phyloP scores from a whole-genome alignment of 2,113 vertebrate species.

The Xiphophorus couchianus region DNA sequence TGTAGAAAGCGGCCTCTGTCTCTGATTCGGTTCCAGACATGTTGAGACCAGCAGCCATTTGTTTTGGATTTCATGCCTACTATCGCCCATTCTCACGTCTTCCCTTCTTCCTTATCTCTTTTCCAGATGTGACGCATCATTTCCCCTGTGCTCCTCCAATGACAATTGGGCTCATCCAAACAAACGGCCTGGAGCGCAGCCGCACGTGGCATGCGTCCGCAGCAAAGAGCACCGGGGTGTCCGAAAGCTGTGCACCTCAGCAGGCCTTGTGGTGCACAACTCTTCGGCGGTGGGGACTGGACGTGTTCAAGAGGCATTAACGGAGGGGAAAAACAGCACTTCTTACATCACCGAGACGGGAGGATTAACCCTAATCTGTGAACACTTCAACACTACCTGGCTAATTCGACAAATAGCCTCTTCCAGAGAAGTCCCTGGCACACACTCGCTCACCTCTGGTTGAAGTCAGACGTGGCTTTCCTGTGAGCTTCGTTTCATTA shows the following conservation, averaged over 20 bases:
- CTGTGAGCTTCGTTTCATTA: constrained; percentile 60
- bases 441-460: constrained; percentile 4
- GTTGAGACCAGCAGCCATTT: constrained; percentile 14
- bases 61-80: constrained; percentile 19
- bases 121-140: constrained; percentile 62
- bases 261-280: not conserved
- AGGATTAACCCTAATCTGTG: constrained; percentile 72
- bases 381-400: constrained; percentile 67
- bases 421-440: constrained; percentile 4
- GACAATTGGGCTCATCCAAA: constrained; percentile 18
- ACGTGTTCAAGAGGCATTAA: constrained; percentile 31
- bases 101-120: constrained; percentile 64
- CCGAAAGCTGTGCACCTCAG: constrained; percentile 29
- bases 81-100: constrained; percentile 54
- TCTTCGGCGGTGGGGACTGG: constrained; percentile 24
- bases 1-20: constrained; percentile 5
- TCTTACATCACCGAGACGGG: constrained; percentile 62
- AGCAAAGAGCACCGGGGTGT: constrained; percentile 37
- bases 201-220: constrained; percentile 22
- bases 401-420: constrained; percentile 74
- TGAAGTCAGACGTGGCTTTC: constrained; percentile 35
- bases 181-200: not conserved
- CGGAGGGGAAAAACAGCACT: constrained; percentile 8
- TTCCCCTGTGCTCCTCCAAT: constrained; percentile 45
- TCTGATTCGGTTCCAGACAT: constrained; percentile 29